Percentiles rank a stretch among this genome's conserved stretches.
phyloP scores from a whole-genome alignment of 2,797 vertebrate species.

The Liasis olivaceus region DNA sequence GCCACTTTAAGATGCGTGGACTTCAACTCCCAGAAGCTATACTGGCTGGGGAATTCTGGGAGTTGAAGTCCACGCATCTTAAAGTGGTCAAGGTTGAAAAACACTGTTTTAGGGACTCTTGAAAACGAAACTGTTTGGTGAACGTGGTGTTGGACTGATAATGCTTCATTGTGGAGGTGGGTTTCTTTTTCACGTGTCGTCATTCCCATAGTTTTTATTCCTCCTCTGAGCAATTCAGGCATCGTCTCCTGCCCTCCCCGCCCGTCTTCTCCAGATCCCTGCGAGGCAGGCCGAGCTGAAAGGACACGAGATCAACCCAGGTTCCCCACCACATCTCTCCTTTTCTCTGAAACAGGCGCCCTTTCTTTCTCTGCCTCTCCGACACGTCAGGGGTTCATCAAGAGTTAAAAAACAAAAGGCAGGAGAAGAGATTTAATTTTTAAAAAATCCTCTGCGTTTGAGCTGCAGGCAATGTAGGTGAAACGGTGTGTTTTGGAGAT shows the following conservation, averaged over 20 bases:
- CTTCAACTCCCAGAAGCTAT: too few species aligned
- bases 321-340: not conserved
- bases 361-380: slow-evolving; percentile 32
- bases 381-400: slow-evolving; percentile 54
- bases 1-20: too few species aligned
- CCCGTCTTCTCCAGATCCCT: not conserved
- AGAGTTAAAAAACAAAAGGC: slow-evolving; percentile 60
- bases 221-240: not conserved
- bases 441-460: slow-evolving; percentile 73
- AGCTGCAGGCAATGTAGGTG: slow-evolving; percentile 82
- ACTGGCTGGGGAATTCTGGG: too few species aligned
- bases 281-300: not conserved
- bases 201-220: not conserved
- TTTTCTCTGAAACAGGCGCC: slow-evolving; percentile 39
- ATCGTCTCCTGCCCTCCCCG: not conserved
- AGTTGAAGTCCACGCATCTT: too few species aligned
- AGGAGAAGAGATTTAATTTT: not conserved
- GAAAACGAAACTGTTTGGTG: not conserved
- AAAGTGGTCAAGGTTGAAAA: not conserved
- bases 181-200: not conserved
- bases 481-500: slow-evolving; percentile 89
- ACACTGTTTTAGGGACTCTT: not conserved
- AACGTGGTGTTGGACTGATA: not conserved
- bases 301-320: too few species aligned
- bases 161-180: not conserved